These are phyloP conservation scores for Mustelus asterias DNA, from an alignment of 2,113 vertebrate species.

Conservation along the genomic window DNA sequence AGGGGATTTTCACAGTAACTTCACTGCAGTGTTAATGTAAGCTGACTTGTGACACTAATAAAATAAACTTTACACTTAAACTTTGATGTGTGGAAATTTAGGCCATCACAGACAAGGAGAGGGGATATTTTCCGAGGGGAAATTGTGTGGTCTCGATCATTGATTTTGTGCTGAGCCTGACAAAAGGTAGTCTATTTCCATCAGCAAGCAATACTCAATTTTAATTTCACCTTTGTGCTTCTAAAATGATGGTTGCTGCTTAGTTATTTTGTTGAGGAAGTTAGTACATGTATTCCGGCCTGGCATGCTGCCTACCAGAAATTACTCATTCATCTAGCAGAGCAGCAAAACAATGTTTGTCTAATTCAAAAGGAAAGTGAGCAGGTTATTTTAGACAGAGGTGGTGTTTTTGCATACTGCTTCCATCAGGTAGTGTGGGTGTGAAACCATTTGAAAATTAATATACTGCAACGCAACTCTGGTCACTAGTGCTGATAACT, in stretches of 20 bases:
- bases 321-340: not conserved
- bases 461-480: not conserved
- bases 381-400: not conserved
- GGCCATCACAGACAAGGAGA: not conserved
- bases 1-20: too few relatives aligned
- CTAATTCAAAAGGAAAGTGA: not conserved
- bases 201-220: not conserved
- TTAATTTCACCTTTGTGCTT: not conserved
- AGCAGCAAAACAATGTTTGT: not conserved
- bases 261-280: not conserved
- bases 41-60: too few relatives aligned
- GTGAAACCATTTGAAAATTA: not conserved
- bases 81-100: not conserved
- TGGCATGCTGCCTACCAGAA: not conserved
- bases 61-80: too few relatives aligned
- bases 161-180: not conserved
- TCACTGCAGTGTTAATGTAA: too few relatives aligned
- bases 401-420: not conserved
- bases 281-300: not conserved
- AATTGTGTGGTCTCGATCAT: not conserved
- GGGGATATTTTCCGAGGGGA: not conserved
- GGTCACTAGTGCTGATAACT: not conserved
- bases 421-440: not conserved
- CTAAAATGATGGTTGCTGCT: not conserved
- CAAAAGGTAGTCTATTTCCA: not conserved